Percentiles rank a stretch among this genome's conserved stretches.
Evolutionary conservation across 2,113 vertebrate genomes (phyloP).

Genomic region (Mustela nigripes): DNA sequence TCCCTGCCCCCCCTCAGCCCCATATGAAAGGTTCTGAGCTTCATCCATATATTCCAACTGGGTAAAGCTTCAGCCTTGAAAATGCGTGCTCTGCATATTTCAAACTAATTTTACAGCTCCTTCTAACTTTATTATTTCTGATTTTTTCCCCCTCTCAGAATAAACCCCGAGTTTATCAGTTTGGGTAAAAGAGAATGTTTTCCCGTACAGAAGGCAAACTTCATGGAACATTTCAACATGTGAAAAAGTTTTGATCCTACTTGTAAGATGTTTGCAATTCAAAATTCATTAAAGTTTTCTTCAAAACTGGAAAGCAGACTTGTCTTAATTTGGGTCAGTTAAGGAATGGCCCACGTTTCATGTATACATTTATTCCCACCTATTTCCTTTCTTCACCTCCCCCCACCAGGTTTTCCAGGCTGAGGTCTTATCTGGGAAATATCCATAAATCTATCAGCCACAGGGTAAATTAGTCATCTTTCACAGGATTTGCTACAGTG

Average conservation of each 20-base stretch:
- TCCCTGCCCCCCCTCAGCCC: too few relatives aligned
- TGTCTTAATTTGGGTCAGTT: constrained; percentile 27
- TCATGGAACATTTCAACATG: constrained; percentile 25
- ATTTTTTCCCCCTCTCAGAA: not conserved
- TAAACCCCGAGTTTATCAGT: constrained; percentile 45
- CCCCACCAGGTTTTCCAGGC: not conserved
- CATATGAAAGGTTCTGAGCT: not conserved
- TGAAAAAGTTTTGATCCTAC: not conserved
- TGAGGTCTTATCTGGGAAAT: constrained; percentile 59
- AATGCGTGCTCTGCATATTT: constrained; percentile 33
- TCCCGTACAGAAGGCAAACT: not conserved
- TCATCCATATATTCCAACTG: constrained; percentile 9
- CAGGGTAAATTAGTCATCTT: constrained; percentile 48
- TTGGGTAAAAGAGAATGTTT: constrained; percentile 34
- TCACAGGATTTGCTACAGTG: constrained; percentile 59
- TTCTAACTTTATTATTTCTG: constrained; percentile 68
- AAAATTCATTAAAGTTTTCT: constrained; percentile 43
- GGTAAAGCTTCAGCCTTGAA: constrained; percentile 16
- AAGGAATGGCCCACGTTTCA: not conserved
- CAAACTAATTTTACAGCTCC: constrained; percentile 42
- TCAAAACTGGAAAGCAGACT: not conserved
- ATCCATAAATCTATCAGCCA: constrained; percentile 67
- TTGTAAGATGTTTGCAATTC: constrained; percentile 21
- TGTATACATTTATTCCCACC: not conserved
- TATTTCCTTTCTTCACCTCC: too few relatives aligned